These are phyloP conservation scores for Phainopepla nitens DNA, from an alignment of 2,113 vertebrate species.

Conservation along the genomic window DNA sequence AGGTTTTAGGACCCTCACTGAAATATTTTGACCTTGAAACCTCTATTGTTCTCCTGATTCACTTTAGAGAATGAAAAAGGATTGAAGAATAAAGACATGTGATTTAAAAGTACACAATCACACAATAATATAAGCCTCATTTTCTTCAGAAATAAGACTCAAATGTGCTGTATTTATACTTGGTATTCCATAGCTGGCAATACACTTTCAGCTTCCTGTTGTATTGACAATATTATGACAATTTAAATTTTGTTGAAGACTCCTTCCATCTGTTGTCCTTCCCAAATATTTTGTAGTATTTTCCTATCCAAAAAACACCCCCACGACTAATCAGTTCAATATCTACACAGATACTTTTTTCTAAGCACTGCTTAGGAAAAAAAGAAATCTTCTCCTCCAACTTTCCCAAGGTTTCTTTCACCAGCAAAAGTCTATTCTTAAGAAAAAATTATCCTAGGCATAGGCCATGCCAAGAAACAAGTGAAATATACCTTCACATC, in stretches of 20 bases:
- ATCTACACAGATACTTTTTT: neutral
- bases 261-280: neutral
- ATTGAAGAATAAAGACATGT: neutral
- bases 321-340: neutral
- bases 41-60: neutral
- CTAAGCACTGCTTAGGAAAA: neutral
- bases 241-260: neutral
- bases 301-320: neutral
- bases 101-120: neutral
- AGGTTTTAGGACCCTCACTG: neutral
- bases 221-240: neutral
- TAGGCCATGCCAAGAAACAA: neutral
- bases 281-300: neutral
- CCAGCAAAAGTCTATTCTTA: neutral
- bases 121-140: neutral
- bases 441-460: neutral
- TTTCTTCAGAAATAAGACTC: neutral
- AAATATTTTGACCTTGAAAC: neutral
- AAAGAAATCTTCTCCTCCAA: accelerated
- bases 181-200: neutral
- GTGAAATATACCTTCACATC: neutral
- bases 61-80: neutral
- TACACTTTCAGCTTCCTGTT: neutral
- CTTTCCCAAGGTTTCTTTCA: neutral
- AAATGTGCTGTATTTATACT: neutral